Evolutionary conservation across 2,888 invertebrate species (phyloP).

Genomic region (Dilophus febrilis): DNA sequence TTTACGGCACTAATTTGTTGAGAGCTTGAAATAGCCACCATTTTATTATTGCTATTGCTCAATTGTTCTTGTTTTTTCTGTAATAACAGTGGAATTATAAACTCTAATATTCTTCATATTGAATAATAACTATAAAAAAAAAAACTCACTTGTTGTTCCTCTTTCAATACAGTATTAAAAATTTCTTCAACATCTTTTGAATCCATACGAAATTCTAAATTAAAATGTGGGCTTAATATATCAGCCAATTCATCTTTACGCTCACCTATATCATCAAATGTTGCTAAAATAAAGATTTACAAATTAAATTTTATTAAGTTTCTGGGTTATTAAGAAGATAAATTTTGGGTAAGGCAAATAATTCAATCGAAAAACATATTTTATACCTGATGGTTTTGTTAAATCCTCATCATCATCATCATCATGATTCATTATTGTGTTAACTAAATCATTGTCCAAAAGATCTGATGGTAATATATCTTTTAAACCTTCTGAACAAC

Average conservation of each 20-base stretch:
- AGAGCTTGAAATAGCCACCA: not conserved
- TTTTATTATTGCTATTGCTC: conserved; percentile 11
- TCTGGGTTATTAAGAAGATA: not conserved
- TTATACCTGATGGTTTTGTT: conserved; percentile 6
- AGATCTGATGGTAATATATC: conserved; percentile 48
- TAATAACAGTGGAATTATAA: not conserved
- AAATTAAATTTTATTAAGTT: not conserved
- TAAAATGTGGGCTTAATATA: conserved; percentile 50
- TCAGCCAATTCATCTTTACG: conserved; percentile 51
- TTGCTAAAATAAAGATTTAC: conserved; percentile 16
- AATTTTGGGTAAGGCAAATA: conserved; percentile 1
- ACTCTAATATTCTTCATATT: not conserved
- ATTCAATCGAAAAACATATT: not conserved
- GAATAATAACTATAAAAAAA: not conserved
- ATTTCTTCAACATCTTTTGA: conserved; percentile 83
- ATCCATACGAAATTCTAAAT: conserved; percentile 69
- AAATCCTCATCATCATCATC: too few species aligned
- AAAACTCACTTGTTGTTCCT: conserved; percentile 42
- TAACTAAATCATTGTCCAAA: conserved; percentile 46
- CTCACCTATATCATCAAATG: conserved; percentile 22
- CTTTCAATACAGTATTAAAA: conserved; percentile 77
- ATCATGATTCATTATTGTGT: conserved; percentile 48
- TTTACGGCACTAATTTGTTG: not conserved
- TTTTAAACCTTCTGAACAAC: conserved; percentile 43
- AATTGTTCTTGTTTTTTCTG: conserved; percentile 63